These are phyloP conservation scores for Pterocles orientalis DNA, from an alignment of 2,113 vertebrate genomes.

Conservation along the genomic window DNA sequence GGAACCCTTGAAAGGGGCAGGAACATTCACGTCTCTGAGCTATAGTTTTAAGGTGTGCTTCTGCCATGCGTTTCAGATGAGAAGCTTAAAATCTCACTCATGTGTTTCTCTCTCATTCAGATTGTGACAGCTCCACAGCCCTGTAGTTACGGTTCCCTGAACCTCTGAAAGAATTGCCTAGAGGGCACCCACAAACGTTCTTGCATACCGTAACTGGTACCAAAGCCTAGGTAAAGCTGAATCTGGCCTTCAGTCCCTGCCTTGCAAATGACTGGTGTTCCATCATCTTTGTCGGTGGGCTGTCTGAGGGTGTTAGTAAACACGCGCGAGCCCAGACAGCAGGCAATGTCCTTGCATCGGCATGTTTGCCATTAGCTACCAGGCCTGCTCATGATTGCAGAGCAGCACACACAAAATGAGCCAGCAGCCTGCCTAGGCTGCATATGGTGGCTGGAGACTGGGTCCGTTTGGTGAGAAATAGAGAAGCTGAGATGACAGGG, in stretches of 20 bases:
- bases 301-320: conserved; percentile 27
- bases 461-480: neutral
- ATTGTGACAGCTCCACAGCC: neutral
- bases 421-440: neutral
- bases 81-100: conserved; percentile 20
- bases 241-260: neutral
- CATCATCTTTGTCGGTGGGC: conserved; percentile 45
- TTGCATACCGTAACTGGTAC: neutral
- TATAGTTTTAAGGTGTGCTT: neutral
- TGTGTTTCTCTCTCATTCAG: neutral
- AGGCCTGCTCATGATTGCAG: neutral
- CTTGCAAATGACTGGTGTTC: conserved; percentile 13
- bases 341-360: neutral
- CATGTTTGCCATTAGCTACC: neutral
- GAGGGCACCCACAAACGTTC: neutral
- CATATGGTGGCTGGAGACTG: neutral
- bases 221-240: conserved; percentile 5
- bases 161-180: conserved; percentile 10
- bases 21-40: neutral
- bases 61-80: neutral
- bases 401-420: neutral
- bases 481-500: neutral
- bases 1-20: neutral
- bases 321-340: neutral
- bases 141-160: neutral